Evolutionary conservation across 1,140 invertebrate species (phyloP).

Genomic region (Caenorhabditis brenneri): DNA sequence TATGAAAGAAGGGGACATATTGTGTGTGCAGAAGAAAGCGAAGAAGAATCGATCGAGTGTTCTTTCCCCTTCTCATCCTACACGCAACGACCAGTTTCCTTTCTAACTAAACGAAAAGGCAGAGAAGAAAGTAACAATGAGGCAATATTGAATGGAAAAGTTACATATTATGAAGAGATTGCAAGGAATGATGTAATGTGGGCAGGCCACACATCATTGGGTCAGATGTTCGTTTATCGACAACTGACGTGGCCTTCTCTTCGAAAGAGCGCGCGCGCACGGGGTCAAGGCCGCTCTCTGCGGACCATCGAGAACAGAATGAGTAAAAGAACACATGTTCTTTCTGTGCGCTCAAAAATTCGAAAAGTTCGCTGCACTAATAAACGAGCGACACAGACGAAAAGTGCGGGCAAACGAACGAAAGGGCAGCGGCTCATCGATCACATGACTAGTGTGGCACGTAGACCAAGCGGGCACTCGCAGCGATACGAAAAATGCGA

Average conservation of each 20-base stretch:
- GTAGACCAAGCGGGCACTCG: no score
- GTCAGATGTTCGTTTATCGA: not conserved
- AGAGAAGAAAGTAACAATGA: not conserved
- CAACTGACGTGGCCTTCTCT: not conserved
- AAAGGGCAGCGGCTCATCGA: no score
- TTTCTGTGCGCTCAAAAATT: no score
- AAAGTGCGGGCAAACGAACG: no score
- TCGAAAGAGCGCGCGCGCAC: not conserved
- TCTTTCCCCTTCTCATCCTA: not conserved
- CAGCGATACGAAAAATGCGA: no score
- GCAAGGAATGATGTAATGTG: not conserved
- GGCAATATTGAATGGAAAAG: not conserved
- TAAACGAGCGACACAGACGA: no score
- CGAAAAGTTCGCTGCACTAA: no score
- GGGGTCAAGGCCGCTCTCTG: not conserved
- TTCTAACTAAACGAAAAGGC: not conserved
- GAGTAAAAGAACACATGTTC: not conserved
- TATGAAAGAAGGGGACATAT: not conserved
- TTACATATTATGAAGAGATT: not conserved
- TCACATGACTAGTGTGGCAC: no score
- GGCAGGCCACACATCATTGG: not conserved
- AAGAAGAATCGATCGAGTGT: constrained; percentile 7
- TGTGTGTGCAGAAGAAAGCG: not conserved
- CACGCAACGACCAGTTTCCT: not conserved
- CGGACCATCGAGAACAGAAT: not conserved